A percentile compares a stretch with the other conserved stretches of the same genome.
Conservation (phyloP, 2,113 vertebrate species). For the Andinoacara biseriatus region DNA sequence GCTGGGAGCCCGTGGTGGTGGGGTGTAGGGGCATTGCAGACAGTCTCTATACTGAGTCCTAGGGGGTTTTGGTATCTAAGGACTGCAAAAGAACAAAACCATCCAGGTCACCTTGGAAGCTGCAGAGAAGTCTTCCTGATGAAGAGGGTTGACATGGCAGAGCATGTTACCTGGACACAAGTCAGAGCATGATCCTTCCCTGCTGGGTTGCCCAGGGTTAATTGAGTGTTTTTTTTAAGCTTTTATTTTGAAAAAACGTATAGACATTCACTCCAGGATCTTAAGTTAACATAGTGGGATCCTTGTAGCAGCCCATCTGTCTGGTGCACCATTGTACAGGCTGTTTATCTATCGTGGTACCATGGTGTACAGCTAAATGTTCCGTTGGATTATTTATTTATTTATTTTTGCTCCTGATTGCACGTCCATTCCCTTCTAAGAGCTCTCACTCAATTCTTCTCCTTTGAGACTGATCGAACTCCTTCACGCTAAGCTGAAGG, state of each 20-base stretch:
- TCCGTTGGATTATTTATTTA: background rate
- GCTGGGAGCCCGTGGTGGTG: no score
- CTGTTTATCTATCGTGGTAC: background rate
- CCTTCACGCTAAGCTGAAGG: constrained; percentile 29
- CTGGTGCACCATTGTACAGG: background rate
- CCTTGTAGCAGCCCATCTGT: background rate
- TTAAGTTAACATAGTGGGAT: background rate
- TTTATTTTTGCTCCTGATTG: background rate
- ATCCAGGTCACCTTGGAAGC: no score
- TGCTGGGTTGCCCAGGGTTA: background rate
- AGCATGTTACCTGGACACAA: background rate
- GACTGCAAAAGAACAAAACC: no score
- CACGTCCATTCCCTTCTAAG: background rate
- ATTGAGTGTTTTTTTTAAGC: background rate
- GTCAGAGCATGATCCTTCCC: background rate
- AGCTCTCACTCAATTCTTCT: background rate
- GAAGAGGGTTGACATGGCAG: background rate
- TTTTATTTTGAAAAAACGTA: background rate
- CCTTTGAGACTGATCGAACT: constrained; percentile 22
- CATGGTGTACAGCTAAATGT: background rate
- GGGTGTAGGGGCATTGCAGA: no score
- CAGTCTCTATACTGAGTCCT: no score
- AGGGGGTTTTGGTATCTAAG: no score
- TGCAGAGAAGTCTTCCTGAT: no score
- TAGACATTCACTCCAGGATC: background rate